Conservation (phyloP, 53 echinoderm and acorn worm species). For the Henricia sp. region DNA sequence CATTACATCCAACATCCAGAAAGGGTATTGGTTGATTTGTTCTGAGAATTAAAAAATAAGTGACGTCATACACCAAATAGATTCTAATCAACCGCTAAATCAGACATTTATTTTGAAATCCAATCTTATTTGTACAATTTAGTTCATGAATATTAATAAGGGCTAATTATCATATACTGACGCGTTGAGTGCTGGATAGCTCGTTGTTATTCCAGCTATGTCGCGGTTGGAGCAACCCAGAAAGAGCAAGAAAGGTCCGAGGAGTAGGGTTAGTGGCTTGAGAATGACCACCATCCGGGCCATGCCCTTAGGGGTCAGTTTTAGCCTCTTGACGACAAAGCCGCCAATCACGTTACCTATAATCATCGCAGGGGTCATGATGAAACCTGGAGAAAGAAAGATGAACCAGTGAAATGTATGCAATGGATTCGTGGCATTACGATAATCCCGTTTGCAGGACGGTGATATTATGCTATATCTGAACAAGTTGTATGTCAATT, state of each 20-base stretch:
- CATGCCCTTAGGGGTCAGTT: conserved; percentile 63
- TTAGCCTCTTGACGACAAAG: conserved; percentile 76
- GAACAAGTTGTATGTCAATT: neutral
- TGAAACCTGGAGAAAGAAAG: conserved; percentile 52
- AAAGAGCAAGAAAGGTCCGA: conserved; percentile 53
- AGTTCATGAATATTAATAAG: neutral
- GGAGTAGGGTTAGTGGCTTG: conserved; percentile 39
- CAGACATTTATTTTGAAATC: too few species aligned
- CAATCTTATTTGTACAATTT: too few species aligned
- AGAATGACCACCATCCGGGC: conserved; percentile 70
- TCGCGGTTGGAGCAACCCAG: conserved; percentile 73
- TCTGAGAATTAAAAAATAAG: conserved; percentile 12
- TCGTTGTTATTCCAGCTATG: conserved; percentile 73
- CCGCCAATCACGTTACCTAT: conserved; percentile 83
- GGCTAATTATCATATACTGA: conserved; percentile 27
- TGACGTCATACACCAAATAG: too few species aligned
- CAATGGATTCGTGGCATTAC: too few species aligned
- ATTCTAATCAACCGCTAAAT: too few species aligned
- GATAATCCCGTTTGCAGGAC: too few species aligned
- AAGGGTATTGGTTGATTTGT: neutral
- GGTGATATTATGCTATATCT: neutral
- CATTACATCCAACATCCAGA: conserved; percentile 46
- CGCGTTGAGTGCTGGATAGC: conserved; percentile 57
- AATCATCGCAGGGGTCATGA: conserved; percentile 72
- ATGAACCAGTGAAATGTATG: neutral